Percentiles rank a stretch among this genome's conserved stretches.
Evolutionary conservation across 37 sponge, comb jelly and placozoan genomes (phyloP).

Genomic region (Halisarca cf. caerulea): DNA sequence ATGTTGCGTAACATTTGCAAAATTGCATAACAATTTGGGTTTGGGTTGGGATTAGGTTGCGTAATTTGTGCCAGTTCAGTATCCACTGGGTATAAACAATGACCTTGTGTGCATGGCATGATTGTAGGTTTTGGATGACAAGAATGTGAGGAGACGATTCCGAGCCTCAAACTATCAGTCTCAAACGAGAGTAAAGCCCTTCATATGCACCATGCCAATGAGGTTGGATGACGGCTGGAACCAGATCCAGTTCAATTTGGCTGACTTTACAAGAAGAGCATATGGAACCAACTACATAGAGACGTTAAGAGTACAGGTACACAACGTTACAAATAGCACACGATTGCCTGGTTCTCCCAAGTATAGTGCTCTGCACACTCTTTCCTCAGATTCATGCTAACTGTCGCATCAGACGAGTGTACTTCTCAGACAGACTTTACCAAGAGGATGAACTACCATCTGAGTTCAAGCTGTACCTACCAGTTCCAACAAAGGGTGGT

Average conservation of each 20-base stretch:
- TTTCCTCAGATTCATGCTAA: slow-evolving; percentile 93
- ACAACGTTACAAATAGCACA: background rate
- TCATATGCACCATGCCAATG: slow-evolving; percentile 99
- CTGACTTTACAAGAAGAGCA: slow-evolving; percentile 97
- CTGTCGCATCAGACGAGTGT: slow-evolving; percentile 97
- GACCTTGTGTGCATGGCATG: too few relatives aligned
- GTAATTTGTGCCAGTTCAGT: too few relatives aligned
- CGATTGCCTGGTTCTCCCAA: background rate
- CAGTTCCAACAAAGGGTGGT: slow-evolving; percentile 78
- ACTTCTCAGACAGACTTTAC: slow-evolving; percentile 97
- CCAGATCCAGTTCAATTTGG: slow-evolving; percentile 99
- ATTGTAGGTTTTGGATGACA: slow-evolving; percentile 98
- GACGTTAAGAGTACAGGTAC: slow-evolving; percentile 89
- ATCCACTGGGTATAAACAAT: too few relatives aligned
- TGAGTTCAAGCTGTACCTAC: slow-evolving; percentile 98
- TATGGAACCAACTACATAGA: slow-evolving; percentile 99
- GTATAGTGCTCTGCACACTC: background rate
- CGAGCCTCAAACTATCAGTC: slow-evolving; percentile 98
- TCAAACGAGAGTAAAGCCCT: slow-evolving; percentile 96
- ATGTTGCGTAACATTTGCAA: too few relatives aligned
- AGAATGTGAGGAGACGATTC: slow-evolving; percentile 90
- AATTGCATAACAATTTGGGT: too few relatives aligned
- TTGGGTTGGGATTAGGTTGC: too few relatives aligned
- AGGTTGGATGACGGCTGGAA: slow-evolving; percentile 99
- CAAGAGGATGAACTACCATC: slow-evolving; percentile 97